Evolutionary conservation across 2,797 vertebrate genomes (phyloP), one percentile per base, ranked within the genome.

Genomic region (Diplodus sargus): DNA sequence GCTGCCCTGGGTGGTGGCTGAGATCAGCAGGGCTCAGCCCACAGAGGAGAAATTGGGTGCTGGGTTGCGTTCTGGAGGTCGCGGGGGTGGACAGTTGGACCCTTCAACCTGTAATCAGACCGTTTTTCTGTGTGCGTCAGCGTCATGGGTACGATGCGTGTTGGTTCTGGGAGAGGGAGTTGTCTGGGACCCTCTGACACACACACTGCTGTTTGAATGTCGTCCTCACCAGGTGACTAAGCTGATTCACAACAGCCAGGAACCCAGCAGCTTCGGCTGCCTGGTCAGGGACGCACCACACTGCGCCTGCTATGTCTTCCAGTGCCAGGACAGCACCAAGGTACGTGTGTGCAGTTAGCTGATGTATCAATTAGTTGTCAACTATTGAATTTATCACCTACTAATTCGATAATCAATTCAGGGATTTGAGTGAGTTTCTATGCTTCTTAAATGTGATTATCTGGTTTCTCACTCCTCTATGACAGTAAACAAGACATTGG

Each of bases 1-100:
- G 96, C 95, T 99, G 64, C 97, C 98, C 0, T 99, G 98, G 98
- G 95, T 99, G 57, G 96, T 98, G 91, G 96, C 97, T 0, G 97
- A 99, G 92, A 96, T 99, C 70, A 94, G 94, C 49, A 93, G 84
- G 57, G 92, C 93, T 16, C 83, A 20, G 6, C 45, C 76, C 1
- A 17, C 54, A n/a, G 84, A 83, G 72, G 86, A 45, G 64, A 84
- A 83, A 23, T 22, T 20, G 9, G 70, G 62, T n/a, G 16, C 75
- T 7, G 75, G 68, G 23, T 14, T 13, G 5, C 34, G 18, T 8
- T 9, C 43, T 57, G 42, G 34, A 25, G 39, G 25, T 4, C 11
- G 34, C 6, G 51, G 54, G 56, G 34, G 42, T 39, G 76, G 48
- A 63, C 65, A 43, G 23, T 3, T 18, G 52, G 63, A 73, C 22